Evolutionary conservation across 2,797 vertebrate genomes (phyloP), one percentile per base, ranked within the genome.

Genomic region (Pitangus sulphuratus): DNA sequence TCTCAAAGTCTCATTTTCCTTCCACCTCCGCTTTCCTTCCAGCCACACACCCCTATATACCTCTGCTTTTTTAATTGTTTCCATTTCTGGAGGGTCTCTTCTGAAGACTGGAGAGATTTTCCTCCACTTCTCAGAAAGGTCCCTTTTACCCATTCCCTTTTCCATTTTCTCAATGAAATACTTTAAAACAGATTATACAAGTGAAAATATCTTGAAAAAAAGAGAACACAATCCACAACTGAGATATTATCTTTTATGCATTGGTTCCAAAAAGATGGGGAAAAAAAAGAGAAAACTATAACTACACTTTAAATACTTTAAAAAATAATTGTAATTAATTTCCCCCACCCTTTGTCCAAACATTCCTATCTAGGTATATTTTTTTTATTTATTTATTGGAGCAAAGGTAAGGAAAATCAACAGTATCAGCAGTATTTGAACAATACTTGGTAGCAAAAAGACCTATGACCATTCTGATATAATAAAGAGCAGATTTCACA

Each of bases 11-110:
- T 47, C 1, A 0, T 45, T 70, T 77, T 77, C 30, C 10, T 33
- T 74, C 18, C 20, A 31, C 8, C 5, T 87, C 15, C 0, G 0
- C 45, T 45, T 56, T 31, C 3, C 5, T 12, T 4, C 6, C 12
- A 3, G 2, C 11, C 11, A 21, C 6, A 12, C 8, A 11, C 4
- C 8, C 19, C 26, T 64, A 8, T 3, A 15, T 7, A 50, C 1
- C 12, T 37, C 53, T 79, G 17, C 21, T 12, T 87, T 45, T 45
- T 9, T 37, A 61, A 57, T 39, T 64, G 7, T 3, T 45, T 30
- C 4, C 44, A 0, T 44, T 62, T 75, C 22, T 39, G 33, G 42
- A 50, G 9, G 21, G 19, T 22, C 4, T 31, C 58, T 31, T 37
- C 39, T 54, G 11, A 25, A 66, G 35, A 42, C 10, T 61, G 17